Conservation (phyloP, 2,888 invertebrate genomes). For the Blastobasis adustella region DNA sequence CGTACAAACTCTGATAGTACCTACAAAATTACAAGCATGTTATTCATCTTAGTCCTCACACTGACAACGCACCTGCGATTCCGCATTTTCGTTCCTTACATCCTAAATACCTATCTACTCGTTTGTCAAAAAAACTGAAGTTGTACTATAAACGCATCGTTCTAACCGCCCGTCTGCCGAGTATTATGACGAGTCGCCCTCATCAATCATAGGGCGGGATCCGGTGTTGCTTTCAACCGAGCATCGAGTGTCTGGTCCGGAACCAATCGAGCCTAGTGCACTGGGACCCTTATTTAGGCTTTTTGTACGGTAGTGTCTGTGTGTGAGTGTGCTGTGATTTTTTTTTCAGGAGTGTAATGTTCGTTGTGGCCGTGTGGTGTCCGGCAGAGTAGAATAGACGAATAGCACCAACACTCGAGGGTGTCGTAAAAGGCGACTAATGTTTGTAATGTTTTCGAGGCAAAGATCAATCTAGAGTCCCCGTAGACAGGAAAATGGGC, state of each 20-base stretch:
- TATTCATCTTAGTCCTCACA: no score
- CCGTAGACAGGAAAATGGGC: no score
- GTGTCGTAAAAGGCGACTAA: no score
- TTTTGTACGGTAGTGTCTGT: not conserved
- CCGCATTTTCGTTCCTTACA: no score
- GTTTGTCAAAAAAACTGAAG: no score
- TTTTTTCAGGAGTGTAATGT: slow-evolving; percentile 2
- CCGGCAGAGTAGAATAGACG: not conserved
- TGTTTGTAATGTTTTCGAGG: no score
- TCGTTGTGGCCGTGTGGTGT: not conserved
- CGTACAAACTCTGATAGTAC: no score
- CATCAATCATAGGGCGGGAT: slow-evolving; percentile 29
- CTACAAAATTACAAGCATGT: no score
- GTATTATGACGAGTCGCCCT: slow-evolving; percentile 7
- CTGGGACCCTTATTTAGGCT: slow-evolving; percentile 1
- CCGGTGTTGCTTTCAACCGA: slow-evolving; percentile 28
- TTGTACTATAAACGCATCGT: not conserved
- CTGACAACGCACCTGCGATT: no score
- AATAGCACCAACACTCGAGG: no score
- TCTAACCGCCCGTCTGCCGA: slow-evolving; percentile 5
- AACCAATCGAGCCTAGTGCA: slow-evolving; percentile 7
- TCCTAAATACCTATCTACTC: no score
- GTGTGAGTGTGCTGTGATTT: not conserved
- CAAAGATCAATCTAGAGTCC: no score
- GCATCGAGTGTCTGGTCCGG: slow-evolving; percentile 16